Percentiles rank a stretch among this genome's conserved stretches.
Conservation (phyloP, 2,797 vertebrate genomes). For the Enteromius argenteus region DNA sequence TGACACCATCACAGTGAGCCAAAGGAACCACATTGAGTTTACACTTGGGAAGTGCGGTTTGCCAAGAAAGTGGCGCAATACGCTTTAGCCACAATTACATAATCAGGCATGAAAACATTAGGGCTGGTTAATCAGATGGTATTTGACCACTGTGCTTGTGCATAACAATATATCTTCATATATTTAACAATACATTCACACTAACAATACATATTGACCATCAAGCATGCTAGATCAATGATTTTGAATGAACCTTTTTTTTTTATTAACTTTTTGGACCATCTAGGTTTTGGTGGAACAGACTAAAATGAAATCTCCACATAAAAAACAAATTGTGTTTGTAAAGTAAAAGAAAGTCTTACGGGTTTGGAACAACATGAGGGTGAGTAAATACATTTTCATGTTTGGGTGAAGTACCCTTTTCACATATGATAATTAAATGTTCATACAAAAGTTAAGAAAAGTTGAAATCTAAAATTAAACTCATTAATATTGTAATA, state of each 20-base stretch:
- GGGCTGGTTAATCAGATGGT: neutral
- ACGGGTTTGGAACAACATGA: neutral
- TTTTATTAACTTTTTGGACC: too few relatives aligned
- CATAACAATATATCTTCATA: neutral
- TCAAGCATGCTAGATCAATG: neutral
- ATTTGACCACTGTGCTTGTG: neutral
- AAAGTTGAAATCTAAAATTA: neutral
- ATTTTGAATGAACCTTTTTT: neutral
- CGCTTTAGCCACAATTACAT: neutral
- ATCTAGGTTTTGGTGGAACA: too few relatives aligned
- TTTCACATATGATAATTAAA: neutral
- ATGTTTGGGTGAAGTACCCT: neutral
- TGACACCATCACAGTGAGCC: constrained; percentile 3
- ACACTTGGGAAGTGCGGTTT: constrained; percentile 3
- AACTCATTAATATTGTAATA: neutral
- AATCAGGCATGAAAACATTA: neutral
- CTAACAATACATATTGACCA: neutral
- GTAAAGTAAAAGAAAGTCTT: neutral
- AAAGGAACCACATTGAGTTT: neutral
- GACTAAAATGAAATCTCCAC: neutral
- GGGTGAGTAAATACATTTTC: neutral
- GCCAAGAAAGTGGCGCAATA: neutral
- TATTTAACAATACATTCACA: neutral
- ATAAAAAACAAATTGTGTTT: neutral
- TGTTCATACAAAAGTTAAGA: neutral